A percentile compares a stretch with the other conserved stretches of the same genome.
phyloP scores from a whole-genome alignment of 2,888 invertebrate genomes.

The Phyllotreta cruciferae region DNA sequence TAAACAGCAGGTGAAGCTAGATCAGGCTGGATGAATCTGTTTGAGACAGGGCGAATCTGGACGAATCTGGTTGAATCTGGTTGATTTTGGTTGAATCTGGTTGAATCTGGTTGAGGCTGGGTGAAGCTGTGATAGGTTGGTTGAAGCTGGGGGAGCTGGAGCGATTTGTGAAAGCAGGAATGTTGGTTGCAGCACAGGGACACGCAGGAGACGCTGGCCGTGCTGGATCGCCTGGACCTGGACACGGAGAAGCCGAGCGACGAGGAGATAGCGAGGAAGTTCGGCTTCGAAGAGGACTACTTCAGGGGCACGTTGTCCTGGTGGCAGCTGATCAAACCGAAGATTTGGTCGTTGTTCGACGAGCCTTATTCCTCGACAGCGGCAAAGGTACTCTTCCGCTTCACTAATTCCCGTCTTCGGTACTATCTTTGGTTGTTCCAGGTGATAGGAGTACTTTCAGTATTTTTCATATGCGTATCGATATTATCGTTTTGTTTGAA shows the following conservation, averaged over 20 bases:
- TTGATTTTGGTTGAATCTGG: no score
- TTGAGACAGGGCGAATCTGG: no score
- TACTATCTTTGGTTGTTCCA: no score
- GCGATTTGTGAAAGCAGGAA: neutral
- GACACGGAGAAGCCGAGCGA: constrained; percentile 98
- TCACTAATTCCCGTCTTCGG: no score
- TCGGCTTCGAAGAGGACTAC: constrained; percentile 95
- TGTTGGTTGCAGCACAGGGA: constrained; percentile 81
- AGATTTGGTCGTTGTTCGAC: constrained; percentile 98
- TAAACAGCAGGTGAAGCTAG: no score
- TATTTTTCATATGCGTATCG: constrained; percentile 99
- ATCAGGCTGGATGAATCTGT: no score
- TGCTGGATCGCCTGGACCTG: constrained; percentile 94
- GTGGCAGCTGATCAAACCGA: constrained; percentile 98
- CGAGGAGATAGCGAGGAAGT: constrained; percentile 96
- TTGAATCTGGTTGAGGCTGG: no score
- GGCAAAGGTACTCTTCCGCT: no score
- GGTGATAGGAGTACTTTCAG: constrained; percentile 97
- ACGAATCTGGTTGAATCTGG: no score
- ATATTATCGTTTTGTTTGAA: constrained; percentile 99
- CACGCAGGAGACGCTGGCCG: constrained; percentile 98
- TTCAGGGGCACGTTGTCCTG: constrained; percentile 87
- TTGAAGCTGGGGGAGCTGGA: neutral
- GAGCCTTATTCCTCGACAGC: constrained; percentile 98
- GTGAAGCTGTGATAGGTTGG: neutral